A percentile compares a stretch with the other conserved stretches of the same genome.
Conservation (phyloP, 2,113 vertebrate species). For the Numenius arquata region DNA sequence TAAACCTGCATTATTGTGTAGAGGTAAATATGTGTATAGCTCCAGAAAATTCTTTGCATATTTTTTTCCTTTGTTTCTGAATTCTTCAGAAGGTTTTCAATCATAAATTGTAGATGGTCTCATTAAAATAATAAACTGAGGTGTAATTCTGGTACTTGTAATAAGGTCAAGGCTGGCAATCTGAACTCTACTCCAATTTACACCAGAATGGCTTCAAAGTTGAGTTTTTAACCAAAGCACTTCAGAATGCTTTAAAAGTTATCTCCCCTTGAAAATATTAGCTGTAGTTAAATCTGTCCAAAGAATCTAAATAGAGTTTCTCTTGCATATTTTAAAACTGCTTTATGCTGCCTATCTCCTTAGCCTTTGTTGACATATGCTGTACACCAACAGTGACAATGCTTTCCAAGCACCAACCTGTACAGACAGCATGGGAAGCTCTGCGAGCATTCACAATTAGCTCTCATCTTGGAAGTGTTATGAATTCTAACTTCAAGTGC, state of each 20-base stretch:
- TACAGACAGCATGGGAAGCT: neutral
- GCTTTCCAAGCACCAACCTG: neutral
- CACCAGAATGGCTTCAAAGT: neutral
- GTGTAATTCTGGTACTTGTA: neutral
- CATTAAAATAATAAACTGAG: neutral
- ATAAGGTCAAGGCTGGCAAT: neutral
- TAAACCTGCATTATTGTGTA: neutral
- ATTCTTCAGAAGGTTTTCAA: neutral
- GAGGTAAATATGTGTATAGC: neutral
- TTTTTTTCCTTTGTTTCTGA: neutral
- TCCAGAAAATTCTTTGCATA: neutral
- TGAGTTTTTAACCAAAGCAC: neutral
- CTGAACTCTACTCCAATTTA: neutral
- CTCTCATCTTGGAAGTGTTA: neutral
- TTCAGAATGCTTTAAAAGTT: neutral
- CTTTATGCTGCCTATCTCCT: neutral
- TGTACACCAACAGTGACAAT: fast-evolving
- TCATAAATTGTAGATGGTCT: neutral
- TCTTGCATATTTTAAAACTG: neutral
- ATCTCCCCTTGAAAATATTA: neutral
- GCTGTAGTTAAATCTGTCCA: neutral
- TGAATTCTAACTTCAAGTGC: neutral
- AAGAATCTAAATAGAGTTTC: neutral
- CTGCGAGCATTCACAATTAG: neutral
- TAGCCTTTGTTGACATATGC: neutral